phyloP scores from a whole-genome alignment of 2,113 vertebrate species.

The Ceuthmochares aereus region DNA sequence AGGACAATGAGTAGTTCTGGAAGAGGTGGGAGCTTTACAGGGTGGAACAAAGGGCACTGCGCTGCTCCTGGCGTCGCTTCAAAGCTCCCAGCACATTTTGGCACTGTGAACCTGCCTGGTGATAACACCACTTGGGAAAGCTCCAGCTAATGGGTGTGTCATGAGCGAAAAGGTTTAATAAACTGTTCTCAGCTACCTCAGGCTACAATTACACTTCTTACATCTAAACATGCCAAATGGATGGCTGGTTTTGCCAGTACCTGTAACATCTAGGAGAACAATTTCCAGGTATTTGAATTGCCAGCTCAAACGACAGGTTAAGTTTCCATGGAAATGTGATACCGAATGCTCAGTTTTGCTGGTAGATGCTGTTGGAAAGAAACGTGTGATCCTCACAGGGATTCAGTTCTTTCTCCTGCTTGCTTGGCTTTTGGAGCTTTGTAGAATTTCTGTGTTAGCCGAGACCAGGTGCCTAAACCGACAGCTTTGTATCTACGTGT shows the following conservation, averaged over 20 bases:
- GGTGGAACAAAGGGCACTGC: neutral
- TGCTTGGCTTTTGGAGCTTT: neutral
- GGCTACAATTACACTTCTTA: neutral
- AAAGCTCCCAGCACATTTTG: neutral
- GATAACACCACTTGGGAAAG: neutral
- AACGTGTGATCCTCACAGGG: fast-evolving
- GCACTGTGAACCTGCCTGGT: neutral
- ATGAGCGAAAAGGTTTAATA: neutral
- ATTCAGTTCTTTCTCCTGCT: neutral
- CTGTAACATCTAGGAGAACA: neutral
- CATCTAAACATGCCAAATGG: fast-evolving
- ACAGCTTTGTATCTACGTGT: neutral
- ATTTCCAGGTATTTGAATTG: neutral
- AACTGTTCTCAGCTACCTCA: neutral
- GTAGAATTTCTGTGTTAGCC: neutral
- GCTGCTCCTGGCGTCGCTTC: neutral
- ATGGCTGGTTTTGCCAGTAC: fast-evolving
- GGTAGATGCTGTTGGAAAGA: neutral
- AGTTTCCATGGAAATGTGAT: fast-evolving
- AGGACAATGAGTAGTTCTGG: neutral
- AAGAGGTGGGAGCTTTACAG: neutral
- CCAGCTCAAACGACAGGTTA: neutral
- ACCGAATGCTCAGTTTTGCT: neutral
- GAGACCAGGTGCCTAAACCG: neutral
- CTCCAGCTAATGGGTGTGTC: neutral